Base-by-base conservation (phyloP, 2,888 invertebrate genomes). In the Cosmia pyralina region DNA sequence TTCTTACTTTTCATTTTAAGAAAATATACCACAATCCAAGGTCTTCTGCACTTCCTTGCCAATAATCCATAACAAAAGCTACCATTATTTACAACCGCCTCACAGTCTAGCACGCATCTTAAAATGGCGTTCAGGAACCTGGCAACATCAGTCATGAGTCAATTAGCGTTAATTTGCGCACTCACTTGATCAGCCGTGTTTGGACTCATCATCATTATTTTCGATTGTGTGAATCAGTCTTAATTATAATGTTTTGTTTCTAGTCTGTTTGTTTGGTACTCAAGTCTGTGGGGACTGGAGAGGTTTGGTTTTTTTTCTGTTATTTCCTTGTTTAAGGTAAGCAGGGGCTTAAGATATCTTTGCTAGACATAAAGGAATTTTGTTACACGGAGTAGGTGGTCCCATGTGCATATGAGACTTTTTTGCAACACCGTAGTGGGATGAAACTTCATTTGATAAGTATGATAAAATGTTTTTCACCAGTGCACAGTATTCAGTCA, bases 91-190 rank as follows among this genome's bases (percentile, higher is more conserved):
- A 55, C n/a, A 67, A 69, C 44, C 69, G 52, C 84, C 84, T 52
- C 2, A 46, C n/a, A 57, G 81, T 83, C 67, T 80, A 64, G 48
- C 44, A 28, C 4, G 5, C 8, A 59, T 48, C 34, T 57, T 22
- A 57, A 68, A 62, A 79, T 67, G 58, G 52, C 66, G 46, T 3
- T 44, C 52, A 68, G 64, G 17, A 80, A 69, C 57, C 13, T 48
- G 38, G 46, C 72, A 38, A 17, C 52, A 28, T 53, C 59, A 72
- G 41, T 69, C n/a, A 63, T 34, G 34, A 19, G 13, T 52, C 64
- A 81, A 84, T 81, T 84, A 84, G 48, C 64, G 52, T 68, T 83
- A 53, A 84, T 84, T 83, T 50, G 38, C 59, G 59, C 84, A 80
- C 81, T 84, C 75, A 83, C 84, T 72, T 70, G 55, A 80, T 81